Evolutionary conservation across 2,113 vertebrate genomes (phyloP).

Genomic region (Rhinolophus ferrumequinum): DNA sequence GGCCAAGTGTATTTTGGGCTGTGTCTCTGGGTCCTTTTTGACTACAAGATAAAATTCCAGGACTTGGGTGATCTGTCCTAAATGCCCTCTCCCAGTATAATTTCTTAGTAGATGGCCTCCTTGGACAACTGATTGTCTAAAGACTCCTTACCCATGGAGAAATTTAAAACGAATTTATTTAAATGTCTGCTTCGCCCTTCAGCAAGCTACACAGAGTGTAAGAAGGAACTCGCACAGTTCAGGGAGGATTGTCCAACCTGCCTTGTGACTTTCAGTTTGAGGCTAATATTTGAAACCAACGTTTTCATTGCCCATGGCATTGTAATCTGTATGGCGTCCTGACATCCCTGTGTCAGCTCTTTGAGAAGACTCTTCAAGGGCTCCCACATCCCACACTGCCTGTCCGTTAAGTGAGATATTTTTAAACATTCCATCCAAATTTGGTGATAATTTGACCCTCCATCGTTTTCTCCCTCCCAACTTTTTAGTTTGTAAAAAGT

Average conservation of each 20-base stretch:
- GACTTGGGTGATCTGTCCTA: not conserved
- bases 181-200: not conserved
- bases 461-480: not conserved
- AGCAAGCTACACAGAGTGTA: not conserved
- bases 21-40: not conserved
- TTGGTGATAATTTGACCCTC: not conserved
- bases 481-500: not conserved
- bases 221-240: not conserved
- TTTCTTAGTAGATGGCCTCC: not conserved
- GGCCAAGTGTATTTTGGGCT: not conserved
- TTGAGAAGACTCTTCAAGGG: not conserved
- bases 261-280: not conserved
- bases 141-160: not conserved
- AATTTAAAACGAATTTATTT: not conserved
- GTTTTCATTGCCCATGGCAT: not conserved
- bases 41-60: not conserved
- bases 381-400: not conserved
- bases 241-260: fast-evolving
- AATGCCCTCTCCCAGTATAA: not conserved
- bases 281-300: not conserved
- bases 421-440: not conserved
- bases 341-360: not conserved
- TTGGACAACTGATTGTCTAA: not conserved
- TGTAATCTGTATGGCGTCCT: not conserved
- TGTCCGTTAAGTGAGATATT: not conserved